Conservation (phyloP, 2,888 invertebrate species). For the Itoplectis maculator region DNA sequence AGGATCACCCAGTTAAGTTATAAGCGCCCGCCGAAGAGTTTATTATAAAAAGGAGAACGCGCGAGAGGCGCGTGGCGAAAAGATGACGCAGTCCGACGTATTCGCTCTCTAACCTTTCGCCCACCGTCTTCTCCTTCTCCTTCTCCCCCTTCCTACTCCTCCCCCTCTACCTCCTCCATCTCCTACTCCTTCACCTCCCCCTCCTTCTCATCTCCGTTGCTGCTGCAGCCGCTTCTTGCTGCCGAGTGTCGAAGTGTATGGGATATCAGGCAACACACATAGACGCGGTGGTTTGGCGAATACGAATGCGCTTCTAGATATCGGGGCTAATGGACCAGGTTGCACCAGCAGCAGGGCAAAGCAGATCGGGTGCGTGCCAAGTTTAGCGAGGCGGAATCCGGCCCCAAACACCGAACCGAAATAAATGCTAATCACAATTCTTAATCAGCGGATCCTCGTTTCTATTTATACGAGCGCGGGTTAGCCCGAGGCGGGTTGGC, state of each 20-base stretch:
- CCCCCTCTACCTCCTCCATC: constrained; percentile 1
- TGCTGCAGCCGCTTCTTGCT: background rate
- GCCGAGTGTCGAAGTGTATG: constrained; percentile 4
- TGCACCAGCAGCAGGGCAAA: constrained; percentile 74
- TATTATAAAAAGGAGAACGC: constrained; percentile 58
- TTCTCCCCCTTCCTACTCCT: background rate
- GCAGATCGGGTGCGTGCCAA: constrained; percentile 76
- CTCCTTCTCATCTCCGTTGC: background rate
- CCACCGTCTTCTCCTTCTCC: constrained; percentile 13
- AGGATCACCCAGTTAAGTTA: constrained; percentile 62
- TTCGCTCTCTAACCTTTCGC: constrained; percentile 57
- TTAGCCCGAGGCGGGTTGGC: constrained; percentile 15
- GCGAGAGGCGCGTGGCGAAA: constrained; percentile 32
- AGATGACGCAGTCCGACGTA: constrained; percentile 39
- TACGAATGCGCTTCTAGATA: constrained; percentile 71
- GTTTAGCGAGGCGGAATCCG: constrained; percentile 80
- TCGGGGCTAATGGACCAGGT: constrained; percentile 84
- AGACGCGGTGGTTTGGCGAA: constrained; percentile 36
- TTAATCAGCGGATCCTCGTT: constrained; percentile 78
- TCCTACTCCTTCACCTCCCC: background rate
- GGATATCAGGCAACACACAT: constrained; percentile 46
- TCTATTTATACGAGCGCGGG: constrained; percentile 54
- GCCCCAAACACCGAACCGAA: constrained; percentile 81
- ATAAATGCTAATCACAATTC: constrained; percentile 83
- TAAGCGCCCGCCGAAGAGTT: constrained; percentile 52